Conservation (phyloP, 2,113 vertebrate species). For the Pachypanchax playfairii region DNA sequence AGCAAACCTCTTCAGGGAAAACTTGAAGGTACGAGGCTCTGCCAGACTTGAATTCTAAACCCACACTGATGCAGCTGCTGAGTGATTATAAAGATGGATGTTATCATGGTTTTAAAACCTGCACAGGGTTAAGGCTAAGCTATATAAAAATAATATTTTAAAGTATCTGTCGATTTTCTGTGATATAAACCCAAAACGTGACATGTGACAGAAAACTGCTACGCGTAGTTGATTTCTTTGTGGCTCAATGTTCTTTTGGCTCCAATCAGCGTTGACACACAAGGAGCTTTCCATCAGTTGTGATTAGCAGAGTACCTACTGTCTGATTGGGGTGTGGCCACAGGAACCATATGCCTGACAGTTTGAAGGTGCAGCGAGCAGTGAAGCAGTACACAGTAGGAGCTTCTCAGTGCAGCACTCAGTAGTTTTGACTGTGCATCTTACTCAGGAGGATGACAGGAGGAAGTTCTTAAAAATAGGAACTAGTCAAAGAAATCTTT, state of each 20-base stretch:
- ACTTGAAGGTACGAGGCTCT: constrained; percentile 62
- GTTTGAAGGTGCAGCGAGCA: background rate
- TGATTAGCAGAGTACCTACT: constrained; percentile 27
- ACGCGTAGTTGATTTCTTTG: background rate
- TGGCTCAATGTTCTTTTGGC: constrained; percentile 5
- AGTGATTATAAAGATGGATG: background rate
- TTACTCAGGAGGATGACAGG: background rate
- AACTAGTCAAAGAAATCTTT: background rate
- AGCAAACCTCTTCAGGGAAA: constrained; percentile 73
- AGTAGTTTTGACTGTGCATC: background rate
- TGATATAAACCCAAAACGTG: background rate
- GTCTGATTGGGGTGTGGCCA: constrained; percentile 33
- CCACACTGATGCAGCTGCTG: too few species aligned
- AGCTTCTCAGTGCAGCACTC: background rate
- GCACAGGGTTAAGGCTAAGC: too few species aligned
- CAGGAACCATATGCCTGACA: background rate
- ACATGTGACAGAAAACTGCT: background rate
- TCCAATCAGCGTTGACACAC: constrained; percentile 24
- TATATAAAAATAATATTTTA: too few species aligned
- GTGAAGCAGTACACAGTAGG: background rate
- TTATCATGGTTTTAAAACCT: too few species aligned
- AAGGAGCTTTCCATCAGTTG: constrained; percentile 12
- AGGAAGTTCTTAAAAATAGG: background rate
- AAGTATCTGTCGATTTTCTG: too few species aligned
- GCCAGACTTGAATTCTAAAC: background rate